These are phyloP conservation scores for Xenopus borealis DNA, from an alignment of 2,113 vertebrate genomes.

Conservation along the genomic window DNA sequence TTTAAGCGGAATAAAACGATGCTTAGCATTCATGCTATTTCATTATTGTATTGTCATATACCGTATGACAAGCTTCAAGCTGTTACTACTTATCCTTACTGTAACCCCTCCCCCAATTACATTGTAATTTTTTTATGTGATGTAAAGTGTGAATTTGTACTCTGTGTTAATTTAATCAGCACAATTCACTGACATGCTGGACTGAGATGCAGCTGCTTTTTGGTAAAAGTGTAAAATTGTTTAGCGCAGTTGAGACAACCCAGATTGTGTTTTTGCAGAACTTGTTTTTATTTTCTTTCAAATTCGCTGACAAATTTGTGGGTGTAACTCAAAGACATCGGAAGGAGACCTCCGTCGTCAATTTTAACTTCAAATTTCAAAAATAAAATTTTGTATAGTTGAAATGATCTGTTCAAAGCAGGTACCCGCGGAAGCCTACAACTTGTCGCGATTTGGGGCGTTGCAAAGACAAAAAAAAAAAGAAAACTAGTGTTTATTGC, in stretches of 20 bases:
- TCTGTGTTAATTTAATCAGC: conserved; percentile 99
- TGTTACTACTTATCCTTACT: conserved; percentile 92
- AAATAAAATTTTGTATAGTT: conserved; percentile 53
- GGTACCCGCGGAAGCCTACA: conserved; percentile 90
- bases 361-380: not conserved
- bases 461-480: conserved; percentile 79
- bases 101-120: conserved; percentile 84
- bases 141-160: conserved; percentile 97
- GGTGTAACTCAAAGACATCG: conserved; percentile 48
- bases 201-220: conserved; percentile 98
- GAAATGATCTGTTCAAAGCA: conserved; percentile 80
- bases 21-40: conserved; percentile 75
- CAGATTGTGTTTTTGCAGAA: conserved; percentile 80
- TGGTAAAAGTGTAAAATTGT: conserved; percentile 75
- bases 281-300: conserved; percentile 84
- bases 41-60: conserved; percentile 81
- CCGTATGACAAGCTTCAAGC: conserved; percentile 81
- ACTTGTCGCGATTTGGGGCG: conserved; percentile 87
- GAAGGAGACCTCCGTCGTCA: not conserved
- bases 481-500: conserved; percentile 95
- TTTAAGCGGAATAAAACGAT: conserved; percentile 73
- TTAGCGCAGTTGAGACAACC: conserved; percentile 79
- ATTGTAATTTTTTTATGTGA: conserved; percentile 87
- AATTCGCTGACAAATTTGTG: conserved; percentile 80
- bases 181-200: conserved; percentile 99